A percentile compares a stretch with the other conserved stretches of the same genome.
Conservation (phyloP, 2,888 invertebrate species). For the Tromatobia lineatoria region DNA sequence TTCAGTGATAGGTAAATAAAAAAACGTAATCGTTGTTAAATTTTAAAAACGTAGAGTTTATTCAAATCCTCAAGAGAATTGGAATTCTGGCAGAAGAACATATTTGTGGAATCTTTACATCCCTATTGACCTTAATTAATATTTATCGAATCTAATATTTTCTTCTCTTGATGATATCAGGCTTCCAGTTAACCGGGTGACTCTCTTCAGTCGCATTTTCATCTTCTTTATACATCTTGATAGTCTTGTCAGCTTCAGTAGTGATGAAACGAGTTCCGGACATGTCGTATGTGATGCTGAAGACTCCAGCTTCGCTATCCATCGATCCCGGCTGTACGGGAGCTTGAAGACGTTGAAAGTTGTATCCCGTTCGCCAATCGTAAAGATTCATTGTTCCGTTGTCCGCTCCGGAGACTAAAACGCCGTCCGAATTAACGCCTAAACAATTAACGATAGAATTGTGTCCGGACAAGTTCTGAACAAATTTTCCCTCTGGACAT, state of each 20-base stretch:
- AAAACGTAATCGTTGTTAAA: too few relatives aligned
- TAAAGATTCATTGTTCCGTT: constrained; percentile 99
- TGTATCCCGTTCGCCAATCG: constrained; percentile 99
- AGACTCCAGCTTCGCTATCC: constrained; percentile 99
- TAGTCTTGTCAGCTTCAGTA: constrained; percentile 99
- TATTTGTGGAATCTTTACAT: not conserved
- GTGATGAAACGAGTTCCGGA: constrained; percentile 98
- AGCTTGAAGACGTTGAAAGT: constrained; percentile 97
- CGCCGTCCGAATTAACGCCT: constrained; percentile 97
- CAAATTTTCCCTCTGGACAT: constrained; percentile 98
- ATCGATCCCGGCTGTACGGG: constrained; percentile 99
- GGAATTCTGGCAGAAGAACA: not conserved
- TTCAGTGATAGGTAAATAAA: too few relatives aligned
- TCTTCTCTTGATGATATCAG: constrained; percentile 97
- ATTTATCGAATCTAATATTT: constrained; percentile 88
- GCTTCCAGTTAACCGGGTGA: constrained; percentile 99
- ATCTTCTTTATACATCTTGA: constrained; percentile 99
- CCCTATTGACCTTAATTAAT: not conserved
- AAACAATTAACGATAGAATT: constrained; percentile 99
- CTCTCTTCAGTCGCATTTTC: constrained; percentile 98
- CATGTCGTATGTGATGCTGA: constrained; percentile 97
- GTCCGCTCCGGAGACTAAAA: constrained; percentile 98
- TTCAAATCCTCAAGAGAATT: not conserved
- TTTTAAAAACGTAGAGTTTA: not conserved
- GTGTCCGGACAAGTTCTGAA: constrained; percentile 98